Conservation (phyloP, 2,797 vertebrate genomes). For the Okamejei kenojei region DNA sequence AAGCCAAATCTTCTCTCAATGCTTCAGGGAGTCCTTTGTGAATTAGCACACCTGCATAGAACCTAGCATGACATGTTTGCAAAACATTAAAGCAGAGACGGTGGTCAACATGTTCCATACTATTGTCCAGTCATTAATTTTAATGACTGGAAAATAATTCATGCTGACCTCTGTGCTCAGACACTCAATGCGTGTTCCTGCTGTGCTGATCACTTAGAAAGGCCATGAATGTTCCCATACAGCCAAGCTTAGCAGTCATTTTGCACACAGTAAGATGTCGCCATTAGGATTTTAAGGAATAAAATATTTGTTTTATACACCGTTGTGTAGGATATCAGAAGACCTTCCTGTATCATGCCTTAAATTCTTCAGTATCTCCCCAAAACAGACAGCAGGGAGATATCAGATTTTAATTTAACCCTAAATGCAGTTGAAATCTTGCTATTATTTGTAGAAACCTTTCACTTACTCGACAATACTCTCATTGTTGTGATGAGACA, state of each 20-base stretch:
- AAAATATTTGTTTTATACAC: neutral
- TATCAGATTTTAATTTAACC: neutral
- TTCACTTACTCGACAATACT: neutral
- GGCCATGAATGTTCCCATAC: neutral
- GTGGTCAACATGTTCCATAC: neutral
- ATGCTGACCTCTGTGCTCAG: neutral
- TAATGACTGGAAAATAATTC: neutral
- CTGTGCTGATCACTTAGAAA: neutral
- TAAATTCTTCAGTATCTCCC: neutral
- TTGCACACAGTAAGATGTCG: neutral
- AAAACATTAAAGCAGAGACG: neutral
- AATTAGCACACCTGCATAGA: neutral
- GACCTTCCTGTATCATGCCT: neutral
- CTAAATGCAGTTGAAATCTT: neutral
- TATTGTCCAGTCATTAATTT: neutral
- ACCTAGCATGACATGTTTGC: neutral
- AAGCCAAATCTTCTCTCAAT: neutral
- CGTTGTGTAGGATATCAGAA: neutral
- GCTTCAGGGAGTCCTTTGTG: neutral
- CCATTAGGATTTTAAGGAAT: neutral
- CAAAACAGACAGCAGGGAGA: neutral
- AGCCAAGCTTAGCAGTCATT: neutral
- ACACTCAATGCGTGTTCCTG: neutral
- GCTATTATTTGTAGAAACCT: neutral
- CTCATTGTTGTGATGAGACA: neutral